A percentile compares a stretch with the other conserved stretches of the same genome.
Conservation (phyloP, 2,888 invertebrate species). For the Fabriciana adippe region DNA sequence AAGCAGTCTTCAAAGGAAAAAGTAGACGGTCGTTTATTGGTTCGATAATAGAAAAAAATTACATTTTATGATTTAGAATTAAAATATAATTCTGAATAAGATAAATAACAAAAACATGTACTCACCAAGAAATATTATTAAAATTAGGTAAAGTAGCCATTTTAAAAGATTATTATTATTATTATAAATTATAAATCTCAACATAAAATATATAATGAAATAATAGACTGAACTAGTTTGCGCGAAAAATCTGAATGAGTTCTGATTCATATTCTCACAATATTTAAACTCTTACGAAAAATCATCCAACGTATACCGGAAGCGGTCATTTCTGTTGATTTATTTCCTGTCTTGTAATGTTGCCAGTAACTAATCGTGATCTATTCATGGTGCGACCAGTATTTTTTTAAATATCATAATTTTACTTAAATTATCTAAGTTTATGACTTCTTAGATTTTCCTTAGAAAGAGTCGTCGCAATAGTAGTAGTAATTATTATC, state of each 20-base stretch:
- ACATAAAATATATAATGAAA: too few relatives aligned
- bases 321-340: neutral
- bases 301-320: neutral
- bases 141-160: constrained; percentile 43
- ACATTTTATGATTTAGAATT: neutral
- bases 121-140: constrained; percentile 43
- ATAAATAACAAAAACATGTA: constrained; percentile 3
- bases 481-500: too few relatives aligned
- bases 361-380: neutral
- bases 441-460: too few relatives aligned
- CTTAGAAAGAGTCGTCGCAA: too few relatives aligned
- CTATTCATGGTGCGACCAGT: constrained; percentile 3
- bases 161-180: constrained; percentile 6
- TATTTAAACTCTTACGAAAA: constrained; percentile 13
- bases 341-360: neutral
- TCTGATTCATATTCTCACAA: neutral
- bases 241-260: neutral
- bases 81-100: neutral
- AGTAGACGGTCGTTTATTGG: too few relatives aligned
- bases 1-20: too few relatives aligned
- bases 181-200: neutral
- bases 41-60: too few relatives aligned
- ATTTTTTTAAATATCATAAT: neutral
- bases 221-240: neutral
- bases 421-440: too few relatives aligned